Conservation (phyloP, 2,113 vertebrate genomes). For the Terrapene triunguis region DNA sequence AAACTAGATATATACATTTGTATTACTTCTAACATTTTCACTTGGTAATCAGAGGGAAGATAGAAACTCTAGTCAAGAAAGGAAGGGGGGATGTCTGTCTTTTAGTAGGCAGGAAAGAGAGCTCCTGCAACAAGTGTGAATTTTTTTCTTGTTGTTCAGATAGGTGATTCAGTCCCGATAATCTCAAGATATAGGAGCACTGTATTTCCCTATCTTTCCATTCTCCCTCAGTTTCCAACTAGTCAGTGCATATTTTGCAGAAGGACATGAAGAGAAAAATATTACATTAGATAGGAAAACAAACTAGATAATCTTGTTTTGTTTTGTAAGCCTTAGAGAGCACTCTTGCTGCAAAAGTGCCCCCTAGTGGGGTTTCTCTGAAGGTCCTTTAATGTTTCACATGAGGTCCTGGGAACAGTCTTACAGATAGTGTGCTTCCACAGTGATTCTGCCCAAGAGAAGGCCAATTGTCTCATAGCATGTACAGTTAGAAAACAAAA, state of each 20-base stretch:
- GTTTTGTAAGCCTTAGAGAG: rapidly evolving
- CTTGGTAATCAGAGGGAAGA: not conserved
- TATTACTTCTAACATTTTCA: not conserved
- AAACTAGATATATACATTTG: not conserved
- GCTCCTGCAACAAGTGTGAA: not conserved
- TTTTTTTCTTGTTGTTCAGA: not conserved
- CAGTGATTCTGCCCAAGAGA: not conserved
- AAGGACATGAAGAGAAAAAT: not conserved
- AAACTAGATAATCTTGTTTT: not conserved
- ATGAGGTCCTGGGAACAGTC: rapidly evolving
- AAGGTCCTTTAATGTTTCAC: rapidly evolving
- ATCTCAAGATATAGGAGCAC: not conserved
- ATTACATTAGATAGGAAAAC: not conserved
- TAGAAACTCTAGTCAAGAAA: not conserved
- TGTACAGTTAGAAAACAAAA: not conserved
- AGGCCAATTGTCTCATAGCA: rapidly evolving
- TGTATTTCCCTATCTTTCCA: not conserved
- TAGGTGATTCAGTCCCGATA: not conserved
- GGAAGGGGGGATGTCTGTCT: not conserved
- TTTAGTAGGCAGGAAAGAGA: not conserved
- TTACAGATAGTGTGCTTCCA: too few species aligned
- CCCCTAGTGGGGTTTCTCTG: not conserved
- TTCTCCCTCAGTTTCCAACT: not conserved
- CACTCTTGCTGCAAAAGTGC: not conserved
- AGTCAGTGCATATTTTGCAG: not conserved